Evolutionary conservation across 2,888 invertebrate genomes (phyloP), one percentile per base, ranked within the genome.

Genomic region (Philopedon plagiatum): DNA sequence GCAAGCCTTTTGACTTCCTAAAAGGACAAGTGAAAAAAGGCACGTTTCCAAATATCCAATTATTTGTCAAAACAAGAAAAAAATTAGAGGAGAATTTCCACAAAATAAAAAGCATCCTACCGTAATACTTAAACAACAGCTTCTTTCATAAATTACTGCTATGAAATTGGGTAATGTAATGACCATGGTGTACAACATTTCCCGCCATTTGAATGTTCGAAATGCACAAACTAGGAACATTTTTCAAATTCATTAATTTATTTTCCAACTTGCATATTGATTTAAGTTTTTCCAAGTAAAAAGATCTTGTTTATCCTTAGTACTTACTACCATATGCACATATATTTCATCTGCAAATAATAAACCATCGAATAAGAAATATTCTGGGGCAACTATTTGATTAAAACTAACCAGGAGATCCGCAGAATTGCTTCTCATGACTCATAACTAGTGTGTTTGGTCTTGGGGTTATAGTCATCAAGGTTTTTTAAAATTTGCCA

Each of bases 121-220:
- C 71, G 90, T 92, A 68, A 98, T 89, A 77, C 91, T 91, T 81
- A 90, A 89, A 85, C 98, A 98, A 23, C 94, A 92, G 72, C 91
- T 89, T 81, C 92, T 92, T 81, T 94, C 94, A 63, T 91, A 90
- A 76, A 97, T 88, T 80, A 94, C 87, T 77, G 96, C 93, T 77
- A 97, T 91, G 85, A 96, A 98, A 87, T 96, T 97, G 76, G 95
- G 93, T 76, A 98, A n/a, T n/a, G n/a, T n/a, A n/a, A 88, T 68
- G 96, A 95, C 97, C 97, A 97, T 62, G 94, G 92, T 57, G 92
- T 92, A 83, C 98, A 98, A 83, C 96, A 97, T 67, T 78, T 73
- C 49, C 89, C 86, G 44, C 89, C 79, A 79, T 70, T 75, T 73
- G 76, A 79, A 77, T 78, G 21, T 84, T 86, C 70, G 92, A 78